Evolutionary conservation across 2,113 vertebrate species (phyloP).

Genomic region (Asarcornis scutulata): DNA sequence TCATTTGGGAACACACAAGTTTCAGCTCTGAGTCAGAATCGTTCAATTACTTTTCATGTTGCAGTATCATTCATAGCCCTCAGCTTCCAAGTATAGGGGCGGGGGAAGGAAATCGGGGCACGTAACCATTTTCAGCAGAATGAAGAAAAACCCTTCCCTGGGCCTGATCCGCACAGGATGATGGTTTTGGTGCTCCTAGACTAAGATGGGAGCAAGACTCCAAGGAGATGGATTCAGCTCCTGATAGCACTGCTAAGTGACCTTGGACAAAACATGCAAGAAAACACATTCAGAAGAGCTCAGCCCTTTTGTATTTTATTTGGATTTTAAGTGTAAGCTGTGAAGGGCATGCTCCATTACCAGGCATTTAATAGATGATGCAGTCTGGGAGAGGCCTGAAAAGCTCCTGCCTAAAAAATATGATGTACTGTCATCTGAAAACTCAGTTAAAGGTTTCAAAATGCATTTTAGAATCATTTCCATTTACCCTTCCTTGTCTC

Average conservation of each 20-base stretch:
- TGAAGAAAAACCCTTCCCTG: background rate
- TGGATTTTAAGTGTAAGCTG: background rate
- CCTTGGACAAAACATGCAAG: background rate
- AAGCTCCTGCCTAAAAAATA: background rate
- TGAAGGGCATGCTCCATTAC: background rate
- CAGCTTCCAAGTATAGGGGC: background rate
- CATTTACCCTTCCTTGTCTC: background rate
- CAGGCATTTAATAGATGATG: background rate
- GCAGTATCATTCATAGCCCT: background rate
- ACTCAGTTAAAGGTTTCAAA: constrained; percentile 11
- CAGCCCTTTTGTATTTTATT: background rate
- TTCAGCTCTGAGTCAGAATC: constrained; percentile 28
- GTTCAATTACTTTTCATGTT: background rate
- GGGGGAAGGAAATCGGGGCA: background rate
- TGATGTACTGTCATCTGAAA: background rate
- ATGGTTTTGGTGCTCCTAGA: too few species aligned
- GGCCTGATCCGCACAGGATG: background rate
- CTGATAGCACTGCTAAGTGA: background rate
- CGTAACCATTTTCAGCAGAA: background rate
- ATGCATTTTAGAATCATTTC: constrained; percentile 31
- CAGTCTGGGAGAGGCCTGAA: background rate
- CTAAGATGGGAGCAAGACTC: background rate
- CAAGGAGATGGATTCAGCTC: background rate
- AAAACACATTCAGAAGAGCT: background rate
- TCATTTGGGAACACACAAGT: background rate